These are phyloP conservation scores for Beroe forskalii DNA, from an alignment of 37 sponge, comb jelly and placozoan species.

Conservation along the genomic window DNA sequence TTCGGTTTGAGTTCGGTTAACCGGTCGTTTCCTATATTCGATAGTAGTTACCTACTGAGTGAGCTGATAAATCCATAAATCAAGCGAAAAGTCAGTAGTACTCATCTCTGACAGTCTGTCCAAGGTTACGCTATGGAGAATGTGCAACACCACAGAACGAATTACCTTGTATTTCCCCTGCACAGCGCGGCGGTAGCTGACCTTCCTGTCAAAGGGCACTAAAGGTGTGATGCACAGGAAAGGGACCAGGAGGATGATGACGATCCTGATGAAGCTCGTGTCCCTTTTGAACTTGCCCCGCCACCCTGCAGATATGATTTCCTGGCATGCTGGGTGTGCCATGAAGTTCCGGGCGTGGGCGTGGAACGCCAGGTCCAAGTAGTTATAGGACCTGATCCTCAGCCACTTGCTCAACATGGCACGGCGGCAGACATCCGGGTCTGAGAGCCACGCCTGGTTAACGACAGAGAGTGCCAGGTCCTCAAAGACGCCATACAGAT, in stretches of 20 bases:
- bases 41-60: too few species aligned
- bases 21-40: too few species aligned
- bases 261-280: neutral
- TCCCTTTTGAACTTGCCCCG: conserved; percentile 31
- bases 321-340: conserved; percentile 37
- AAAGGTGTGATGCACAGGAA: conserved; percentile 3
- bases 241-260: neutral
- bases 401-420: conserved; percentile 50
- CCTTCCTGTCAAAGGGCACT: conserved; percentile 20
- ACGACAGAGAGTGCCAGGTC: neutral
- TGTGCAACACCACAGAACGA: too few species aligned
- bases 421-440: neutral
- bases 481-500: conserved; percentile 2
- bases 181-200: conserved; percentile 1
- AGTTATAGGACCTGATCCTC: neutral
- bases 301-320: conserved; percentile 41
- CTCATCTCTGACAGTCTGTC: too few species aligned
- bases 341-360: conserved; percentile 9
- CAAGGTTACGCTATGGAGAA: too few species aligned
- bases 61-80: too few species aligned
- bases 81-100: too few species aligned
- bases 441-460: neutral
- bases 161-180: conserved; percentile 27
- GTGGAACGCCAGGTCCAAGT: conserved; percentile 27
- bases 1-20: too few species aligned